A percentile compares a stretch with the other conserved stretches of the same genome.
Conservation (phyloP, 2,888 invertebrate genomes). For the Dolichopus griseipennis region DNA sequence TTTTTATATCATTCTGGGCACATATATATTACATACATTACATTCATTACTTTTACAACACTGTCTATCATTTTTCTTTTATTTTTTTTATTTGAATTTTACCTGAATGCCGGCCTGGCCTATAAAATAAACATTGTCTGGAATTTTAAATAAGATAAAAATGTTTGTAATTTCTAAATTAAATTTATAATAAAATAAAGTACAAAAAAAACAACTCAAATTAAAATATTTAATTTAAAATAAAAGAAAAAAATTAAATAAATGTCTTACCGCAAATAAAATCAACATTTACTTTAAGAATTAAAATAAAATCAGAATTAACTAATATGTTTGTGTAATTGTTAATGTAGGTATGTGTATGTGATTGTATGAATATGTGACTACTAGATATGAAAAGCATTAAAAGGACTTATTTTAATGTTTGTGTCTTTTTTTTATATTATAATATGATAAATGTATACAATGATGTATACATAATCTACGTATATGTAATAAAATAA, state of each 20-base stretch:
- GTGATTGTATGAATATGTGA: too few relatives aligned
- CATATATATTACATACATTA: too few relatives aligned
- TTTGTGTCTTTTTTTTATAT: background rate
- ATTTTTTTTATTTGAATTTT: too few relatives aligned
- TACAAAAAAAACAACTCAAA: background rate
- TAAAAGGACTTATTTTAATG: too few relatives aligned
- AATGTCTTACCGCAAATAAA: background rate
- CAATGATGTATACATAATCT: background rate
- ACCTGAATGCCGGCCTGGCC: background rate
- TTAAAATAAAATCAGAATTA: background rate
- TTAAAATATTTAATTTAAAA: too few relatives aligned
- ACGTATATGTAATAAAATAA: background rate
- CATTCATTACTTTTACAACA: too few relatives aligned
- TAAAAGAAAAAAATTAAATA: too few relatives aligned
- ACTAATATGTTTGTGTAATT: background rate
- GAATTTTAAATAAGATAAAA: background rate
- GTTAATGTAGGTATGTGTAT: too few relatives aligned
- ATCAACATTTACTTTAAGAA: constrained; percentile 3
- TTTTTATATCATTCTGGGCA: too few relatives aligned
- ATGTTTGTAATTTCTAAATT: background rate
- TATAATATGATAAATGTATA: background rate
- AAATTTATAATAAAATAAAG: background rate
- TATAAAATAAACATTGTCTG: background rate
- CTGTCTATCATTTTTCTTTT: too few relatives aligned
- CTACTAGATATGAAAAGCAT: too few relatives aligned